These are phyloP conservation scores for Gila orcuttii DNA, from an alignment of 2,113 vertebrate species.

Conservation along the genomic window DNA sequence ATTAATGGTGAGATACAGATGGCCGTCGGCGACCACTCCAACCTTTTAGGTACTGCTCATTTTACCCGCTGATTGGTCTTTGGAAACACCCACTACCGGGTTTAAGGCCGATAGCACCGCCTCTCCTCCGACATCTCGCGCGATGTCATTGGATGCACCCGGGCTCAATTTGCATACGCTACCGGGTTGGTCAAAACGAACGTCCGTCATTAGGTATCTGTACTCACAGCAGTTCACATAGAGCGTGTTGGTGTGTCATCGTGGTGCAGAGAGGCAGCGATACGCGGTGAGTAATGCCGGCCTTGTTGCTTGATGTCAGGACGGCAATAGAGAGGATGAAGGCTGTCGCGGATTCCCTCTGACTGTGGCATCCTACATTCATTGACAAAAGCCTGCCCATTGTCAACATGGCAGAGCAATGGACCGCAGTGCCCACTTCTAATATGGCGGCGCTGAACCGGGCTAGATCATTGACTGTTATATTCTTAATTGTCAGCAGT, in stretches of 20 bases:
- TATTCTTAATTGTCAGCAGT: slow-evolving; percentile 58
- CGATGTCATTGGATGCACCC: slow-evolving; percentile 42
- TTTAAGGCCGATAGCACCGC: slow-evolving; percentile 25
- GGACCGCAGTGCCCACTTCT: slow-evolving; percentile 58
- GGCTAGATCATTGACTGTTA: slow-evolving; percentile 58
- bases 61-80: slow-evolving; percentile 31
- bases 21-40: slow-evolving; percentile 39
- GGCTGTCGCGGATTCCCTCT: slow-evolving; percentile 52
- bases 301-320: slow-evolving; percentile 44
- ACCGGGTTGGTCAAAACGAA: slow-evolving; percentile 28
- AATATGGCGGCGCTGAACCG: slow-evolving; percentile 62
- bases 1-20: neutral
- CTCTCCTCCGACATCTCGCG: slow-evolving; percentile 20
- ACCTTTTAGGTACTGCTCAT: slow-evolving; percentile 24
- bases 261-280: slow-evolving; percentile 50
- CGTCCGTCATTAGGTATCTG: slow-evolving; percentile 47
- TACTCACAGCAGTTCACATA: slow-evolving; percentile 46
- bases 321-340: slow-evolving; percentile 52
- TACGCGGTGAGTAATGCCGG: slow-evolving; percentile 51
- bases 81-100: slow-evolving; percentile 32
- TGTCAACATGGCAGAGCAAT: slow-evolving; percentile 60
- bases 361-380: slow-evolving; percentile 48
- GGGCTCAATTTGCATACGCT: neutral
- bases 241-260: slow-evolving; percentile 52
- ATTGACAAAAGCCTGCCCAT: slow-evolving; percentile 58